phyloP scores from a whole-genome alignment of 2,888 invertebrate genomes.

The Tyria jacobaeae region DNA sequence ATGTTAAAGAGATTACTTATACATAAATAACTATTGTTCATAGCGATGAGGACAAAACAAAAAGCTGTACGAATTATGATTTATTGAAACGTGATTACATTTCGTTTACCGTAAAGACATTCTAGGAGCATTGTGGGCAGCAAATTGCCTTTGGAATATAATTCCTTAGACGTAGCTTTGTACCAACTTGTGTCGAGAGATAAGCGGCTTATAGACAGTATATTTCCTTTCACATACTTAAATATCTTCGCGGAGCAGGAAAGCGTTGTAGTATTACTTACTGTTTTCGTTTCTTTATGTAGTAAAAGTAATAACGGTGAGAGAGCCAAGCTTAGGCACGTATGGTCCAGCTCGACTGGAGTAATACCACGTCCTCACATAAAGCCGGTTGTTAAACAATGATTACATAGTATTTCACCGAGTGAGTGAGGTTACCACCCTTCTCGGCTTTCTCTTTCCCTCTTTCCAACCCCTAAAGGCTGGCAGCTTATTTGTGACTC shows the following conservation, averaged over 20 bases:
- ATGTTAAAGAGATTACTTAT: not conserved
- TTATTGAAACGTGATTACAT: slow-evolving; percentile 17
- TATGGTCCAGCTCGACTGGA: too few species aligned
- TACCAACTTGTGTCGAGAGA: slow-evolving; percentile 25
- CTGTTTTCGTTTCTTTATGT: slow-evolving; percentile 12
- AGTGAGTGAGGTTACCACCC: too few species aligned
- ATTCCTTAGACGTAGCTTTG: slow-evolving; percentile 28
- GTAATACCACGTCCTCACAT: too few species aligned
- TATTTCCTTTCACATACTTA: slow-evolving; percentile 26
- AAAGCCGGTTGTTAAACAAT: too few species aligned
- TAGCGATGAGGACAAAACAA: not conserved
- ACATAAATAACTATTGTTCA: not conserved
- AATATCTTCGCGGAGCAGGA: slow-evolving; percentile 14
- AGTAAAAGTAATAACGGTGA: not conserved
- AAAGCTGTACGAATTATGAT: slow-evolving; percentile 8
- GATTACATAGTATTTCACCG: too few species aligned
- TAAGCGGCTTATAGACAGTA: slow-evolving; percentile 40
- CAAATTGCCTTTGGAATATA: slow-evolving; percentile 25
- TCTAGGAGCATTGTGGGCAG: slow-evolving; percentile 7
- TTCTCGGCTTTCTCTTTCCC: too few species aligned
- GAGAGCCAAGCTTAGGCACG: too few species aligned
- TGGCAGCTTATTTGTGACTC: too few species aligned
- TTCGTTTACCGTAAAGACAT: slow-evolving; percentile 13
- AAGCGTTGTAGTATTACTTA: slow-evolving; percentile 11
- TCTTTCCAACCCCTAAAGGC: too few species aligned